Evolutionary conservation across 37 sponge, comb jelly and placozoan species (phyloP).

Genomic region (Dysidea cf. avara): DNA sequence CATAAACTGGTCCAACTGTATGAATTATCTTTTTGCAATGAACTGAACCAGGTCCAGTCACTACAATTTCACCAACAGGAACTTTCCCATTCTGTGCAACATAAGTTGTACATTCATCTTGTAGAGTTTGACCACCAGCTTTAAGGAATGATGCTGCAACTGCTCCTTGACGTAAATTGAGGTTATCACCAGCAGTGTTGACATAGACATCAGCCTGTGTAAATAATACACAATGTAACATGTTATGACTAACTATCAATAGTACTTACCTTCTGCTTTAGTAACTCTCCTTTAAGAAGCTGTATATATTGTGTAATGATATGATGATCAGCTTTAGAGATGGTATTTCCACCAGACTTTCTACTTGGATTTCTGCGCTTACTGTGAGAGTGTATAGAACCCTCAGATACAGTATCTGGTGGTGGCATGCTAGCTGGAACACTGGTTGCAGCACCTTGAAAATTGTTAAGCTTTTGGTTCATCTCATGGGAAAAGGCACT

Average conservation of each 20-base stretch:
- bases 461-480: not conserved
- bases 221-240: not conserved
- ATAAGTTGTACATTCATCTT: conserved; percentile 43
- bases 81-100: conserved; percentile 12
- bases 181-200: conserved; percentile 44
- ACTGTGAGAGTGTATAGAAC: not conserved
- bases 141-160: conserved; percentile 34
- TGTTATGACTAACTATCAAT: not conserved
- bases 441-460: not conserved
- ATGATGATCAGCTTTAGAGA: not conserved
- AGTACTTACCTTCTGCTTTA: conserved; percentile 21
- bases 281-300: conserved; percentile 24
- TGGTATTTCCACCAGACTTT: no score
- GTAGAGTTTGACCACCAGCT: conserved; percentile 50
- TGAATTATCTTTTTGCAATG: conserved; percentile 11
- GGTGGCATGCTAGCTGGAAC: not conserved
- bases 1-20: conserved; percentile 12
- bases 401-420: not conserved
- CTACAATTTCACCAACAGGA: conserved; percentile 1
- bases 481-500: not conserved
- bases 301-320: not conserved
- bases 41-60: not conserved
- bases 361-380: not conserved
- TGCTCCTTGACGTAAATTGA: conserved; percentile 43
- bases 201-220: conserved; percentile 67